Base-by-base conservation (phyloP, 2,888 invertebrate genomes). In the Dorcus hopei region DNA sequence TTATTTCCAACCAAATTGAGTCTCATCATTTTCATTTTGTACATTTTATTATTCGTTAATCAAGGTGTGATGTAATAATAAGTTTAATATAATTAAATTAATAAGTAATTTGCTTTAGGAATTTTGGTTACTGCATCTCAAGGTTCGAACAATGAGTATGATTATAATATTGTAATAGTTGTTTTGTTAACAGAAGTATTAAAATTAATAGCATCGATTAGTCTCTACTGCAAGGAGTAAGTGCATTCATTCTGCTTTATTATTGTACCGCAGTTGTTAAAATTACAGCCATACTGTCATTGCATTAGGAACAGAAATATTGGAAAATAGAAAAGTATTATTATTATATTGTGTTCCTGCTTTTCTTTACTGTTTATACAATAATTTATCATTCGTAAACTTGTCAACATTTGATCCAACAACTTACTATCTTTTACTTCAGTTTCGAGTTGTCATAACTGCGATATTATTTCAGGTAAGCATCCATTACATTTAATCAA, bases 351-450 rank as follows among this genome's bases (percentile, higher is more conserved):
- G 95, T 79, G 87, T 97, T 63, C 97, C 97, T 43, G 91, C 96
- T 0, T 84, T 92, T 70, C 79, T 97, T 54, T 97, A 97, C 76
- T 96, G 95, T 71, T 81, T 96, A 52, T 97, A 97, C 82, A 97
- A 97, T 76, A 97, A 97, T 80, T 83, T 97, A 71, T 87, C 95
- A 38, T 97, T 95, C 79, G 82, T 92, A 52, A 97, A 96, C 81
- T 82, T 97, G 68, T 89, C 93, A 9, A 87, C 86, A 54, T 97
- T 95, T 79, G 97, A 97, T 77, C 96, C 97, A 1, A 96, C 97
- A 0, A 95, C 96, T 0, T 97, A 97, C 76, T 95, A 91, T 77
- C 82, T 97, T 57, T 78, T 97, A 45, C 81, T 97, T 6, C 96
- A 97, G 77, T 86, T 97, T 66, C 82, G 97, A 70, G 95, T 97